Evolutionary conservation across 2,888 invertebrate species (phyloP).

Genomic region (Sclerodermus sp.): DNA sequence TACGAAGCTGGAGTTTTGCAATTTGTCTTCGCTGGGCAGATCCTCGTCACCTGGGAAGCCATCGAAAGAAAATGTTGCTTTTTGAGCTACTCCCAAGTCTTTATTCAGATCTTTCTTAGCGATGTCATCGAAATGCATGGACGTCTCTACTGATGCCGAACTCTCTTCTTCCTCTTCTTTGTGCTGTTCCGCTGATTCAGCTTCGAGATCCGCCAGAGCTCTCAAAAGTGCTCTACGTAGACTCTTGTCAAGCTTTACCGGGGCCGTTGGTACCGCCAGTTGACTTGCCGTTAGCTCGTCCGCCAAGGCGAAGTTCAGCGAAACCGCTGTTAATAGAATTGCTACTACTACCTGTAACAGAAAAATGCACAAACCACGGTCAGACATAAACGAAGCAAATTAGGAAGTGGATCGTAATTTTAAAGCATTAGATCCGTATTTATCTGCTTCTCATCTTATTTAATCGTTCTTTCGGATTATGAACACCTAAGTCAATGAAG

Average conservation of each 20-base stretch:
- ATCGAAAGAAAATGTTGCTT: constrained; percentile 39
- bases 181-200: constrained; percentile 60
- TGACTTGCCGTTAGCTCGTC: neutral
- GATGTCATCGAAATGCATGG: constrained; percentile 30
- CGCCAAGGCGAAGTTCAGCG: constrained; percentile 20
- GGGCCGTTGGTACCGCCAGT: constrained; percentile 50
- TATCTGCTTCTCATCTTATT: too few species aligned
- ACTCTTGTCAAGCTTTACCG: constrained; percentile 71
- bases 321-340: constrained; percentile 26
- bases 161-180: constrained; percentile 52
- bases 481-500: too few species aligned
- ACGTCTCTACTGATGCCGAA: constrained; percentile 53
- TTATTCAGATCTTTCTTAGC: constrained; percentile 33
- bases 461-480: too few species aligned
- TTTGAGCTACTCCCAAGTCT: constrained; percentile 32
- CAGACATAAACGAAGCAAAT: too few species aligned
- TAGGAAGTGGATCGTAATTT: too few species aligned
- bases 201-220: constrained; percentile 76
- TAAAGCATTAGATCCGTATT: too few species aligned
- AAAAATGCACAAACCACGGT: too few species aligned
- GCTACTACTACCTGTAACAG: constrained; percentile 32
- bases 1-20: constrained; percentile 49
- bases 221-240: constrained; percentile 74
- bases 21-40: constrained; percentile 47
- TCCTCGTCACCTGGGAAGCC: constrained; percentile 46